Percentiles rank a stretch among this genome's conserved stretches.
Evolutionary conservation across 1,140 invertebrate genomes (phyloP).

Genomic region (Maconellicoccus hirsutus): DNA sequence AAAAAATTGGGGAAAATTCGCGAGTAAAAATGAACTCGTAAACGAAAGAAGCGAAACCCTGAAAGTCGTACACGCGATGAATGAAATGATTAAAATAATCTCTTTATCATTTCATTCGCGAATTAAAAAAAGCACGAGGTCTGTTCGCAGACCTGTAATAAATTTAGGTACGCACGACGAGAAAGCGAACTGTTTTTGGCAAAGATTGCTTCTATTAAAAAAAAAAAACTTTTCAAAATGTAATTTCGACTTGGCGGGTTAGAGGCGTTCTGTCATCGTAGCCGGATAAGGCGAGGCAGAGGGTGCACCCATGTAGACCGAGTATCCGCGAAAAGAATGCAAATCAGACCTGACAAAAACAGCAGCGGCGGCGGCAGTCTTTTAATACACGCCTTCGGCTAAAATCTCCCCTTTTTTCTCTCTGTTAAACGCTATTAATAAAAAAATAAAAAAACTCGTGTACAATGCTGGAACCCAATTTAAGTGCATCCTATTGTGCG

Average conservation of each 20-base stretch:
- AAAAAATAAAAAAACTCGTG: constrained; percentile 10
- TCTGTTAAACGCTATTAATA: constrained; percentile 16
- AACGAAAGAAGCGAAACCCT: no score
- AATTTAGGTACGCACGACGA: neutral
- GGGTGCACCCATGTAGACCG: neutral
- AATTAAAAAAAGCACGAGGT: neutral
- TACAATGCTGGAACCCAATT: constrained; percentile 12
- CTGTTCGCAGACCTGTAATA: neutral
- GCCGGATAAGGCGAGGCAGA: neutral
- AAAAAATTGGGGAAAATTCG: no score
- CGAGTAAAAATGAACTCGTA: no score
- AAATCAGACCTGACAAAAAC: constrained; percentile 22
- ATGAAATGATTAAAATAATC: constrained; percentile 1
- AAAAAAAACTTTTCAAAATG: constrained; percentile 18
- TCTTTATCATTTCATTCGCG: constrained; percentile 8
- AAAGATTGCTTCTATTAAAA: constrained; percentile 16
- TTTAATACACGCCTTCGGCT: constrained; percentile 21
- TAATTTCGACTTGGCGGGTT: constrained; percentile 13
- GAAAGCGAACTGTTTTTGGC: constrained; percentile 17
- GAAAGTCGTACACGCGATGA: neutral
- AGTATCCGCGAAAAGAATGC: constrained; percentile 12
- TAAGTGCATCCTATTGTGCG: constrained; percentile 18
- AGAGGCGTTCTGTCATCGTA: constrained; percentile 13
- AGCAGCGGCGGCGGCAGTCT: constrained; percentile 15
- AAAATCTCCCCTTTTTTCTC: neutral